These are phyloP conservation scores for Thunnus albacares DNA, from an alignment of 2,797 vertebrate species.

Conservation along the genomic window DNA sequence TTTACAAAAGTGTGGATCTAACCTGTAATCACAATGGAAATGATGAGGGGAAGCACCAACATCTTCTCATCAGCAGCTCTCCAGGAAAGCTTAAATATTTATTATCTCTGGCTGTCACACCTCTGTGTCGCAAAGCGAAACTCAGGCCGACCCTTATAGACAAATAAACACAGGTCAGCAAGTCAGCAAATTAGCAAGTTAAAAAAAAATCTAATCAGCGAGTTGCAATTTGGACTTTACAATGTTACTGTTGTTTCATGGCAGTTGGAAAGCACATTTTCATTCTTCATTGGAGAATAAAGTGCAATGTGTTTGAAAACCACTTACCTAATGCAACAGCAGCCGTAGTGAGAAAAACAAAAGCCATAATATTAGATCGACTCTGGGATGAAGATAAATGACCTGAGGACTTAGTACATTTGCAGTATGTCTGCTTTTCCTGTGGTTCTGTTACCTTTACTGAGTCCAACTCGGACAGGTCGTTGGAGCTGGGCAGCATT, in stretches of 20 bases:
- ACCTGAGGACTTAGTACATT: constrained; percentile 35
- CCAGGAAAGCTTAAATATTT: constrained; percentile 91
- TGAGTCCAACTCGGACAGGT: background rate
- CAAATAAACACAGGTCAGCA: constrained; percentile 5
- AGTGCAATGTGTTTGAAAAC: background rate
- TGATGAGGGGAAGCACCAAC: constrained; percentile 89
- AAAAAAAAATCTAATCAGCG: background rate
- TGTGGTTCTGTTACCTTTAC: constrained; percentile 1
- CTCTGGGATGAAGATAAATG: constrained; percentile 52
- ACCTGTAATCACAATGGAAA: constrained; percentile 91
- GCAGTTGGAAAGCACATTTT: background rate
- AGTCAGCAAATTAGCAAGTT: background rate
- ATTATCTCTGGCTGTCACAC: constrained; percentile 63
- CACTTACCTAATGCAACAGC: constrained; percentile 84
- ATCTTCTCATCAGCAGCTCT: constrained; percentile 91
- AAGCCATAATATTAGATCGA: constrained; percentile 71
- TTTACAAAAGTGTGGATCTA: background rate
- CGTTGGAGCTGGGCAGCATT: background rate
- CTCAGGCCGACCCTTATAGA: constrained; percentile 49
- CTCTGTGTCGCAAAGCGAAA: constrained; percentile 34
- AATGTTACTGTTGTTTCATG: background rate
- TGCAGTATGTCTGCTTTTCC: background rate
- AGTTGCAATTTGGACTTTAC: background rate
- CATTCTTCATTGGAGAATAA: background rate
- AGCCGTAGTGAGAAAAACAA: constrained; percentile 86